Evolutionary conservation across 2,113 vertebrate genomes (phyloP).

Genomic region (Xiphias gladius): DNA sequence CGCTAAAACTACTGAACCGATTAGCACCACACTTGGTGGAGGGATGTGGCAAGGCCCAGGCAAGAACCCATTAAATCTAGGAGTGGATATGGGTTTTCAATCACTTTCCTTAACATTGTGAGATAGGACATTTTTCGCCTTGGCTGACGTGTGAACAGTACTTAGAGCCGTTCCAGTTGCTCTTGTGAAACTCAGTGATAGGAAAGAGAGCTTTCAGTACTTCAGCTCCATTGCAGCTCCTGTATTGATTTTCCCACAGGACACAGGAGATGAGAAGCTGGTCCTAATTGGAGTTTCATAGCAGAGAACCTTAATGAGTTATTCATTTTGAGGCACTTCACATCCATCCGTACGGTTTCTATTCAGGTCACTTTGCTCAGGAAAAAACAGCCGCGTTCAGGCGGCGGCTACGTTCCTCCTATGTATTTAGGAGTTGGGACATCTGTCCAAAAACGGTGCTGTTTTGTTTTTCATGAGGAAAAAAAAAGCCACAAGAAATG

Average conservation of each 20-base stretch:
- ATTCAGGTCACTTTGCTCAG: conserved; percentile 42
- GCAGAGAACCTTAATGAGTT: conserved; percentile 55
- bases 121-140: too few relatives aligned
- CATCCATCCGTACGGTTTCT: conserved; percentile 14
- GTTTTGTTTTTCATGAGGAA: not conserved
- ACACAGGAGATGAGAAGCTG: conserved; percentile 45
- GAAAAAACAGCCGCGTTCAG: not conserved
- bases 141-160: too few relatives aligned
- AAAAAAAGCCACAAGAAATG: not conserved
- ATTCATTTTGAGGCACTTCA: conserved; percentile 53
- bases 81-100: too few relatives aligned
- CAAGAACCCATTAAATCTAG: too few relatives aligned
- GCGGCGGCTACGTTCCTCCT: not conserved
- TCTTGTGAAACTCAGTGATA: conserved; percentile 37
- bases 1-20: too few relatives aligned
- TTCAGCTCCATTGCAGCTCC: conserved; percentile 59
- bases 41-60: too few relatives aligned
- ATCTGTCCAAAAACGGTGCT: conserved; percentile 3
- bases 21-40: too few relatives aligned
- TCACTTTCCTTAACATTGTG: too few relatives aligned
- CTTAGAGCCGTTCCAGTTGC: not conserved
- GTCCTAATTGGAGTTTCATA: conserved; percentile 68
- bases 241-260: conserved; percentile 72
- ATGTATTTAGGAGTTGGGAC: conserved; percentile 1
- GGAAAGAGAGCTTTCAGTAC: conserved; percentile 48